Evolutionary conservation across 2,797 vertebrate genomes (phyloP), one percentile per base, ranked within the genome.

Genomic region (Stomatorhinus walkeri): DNA sequence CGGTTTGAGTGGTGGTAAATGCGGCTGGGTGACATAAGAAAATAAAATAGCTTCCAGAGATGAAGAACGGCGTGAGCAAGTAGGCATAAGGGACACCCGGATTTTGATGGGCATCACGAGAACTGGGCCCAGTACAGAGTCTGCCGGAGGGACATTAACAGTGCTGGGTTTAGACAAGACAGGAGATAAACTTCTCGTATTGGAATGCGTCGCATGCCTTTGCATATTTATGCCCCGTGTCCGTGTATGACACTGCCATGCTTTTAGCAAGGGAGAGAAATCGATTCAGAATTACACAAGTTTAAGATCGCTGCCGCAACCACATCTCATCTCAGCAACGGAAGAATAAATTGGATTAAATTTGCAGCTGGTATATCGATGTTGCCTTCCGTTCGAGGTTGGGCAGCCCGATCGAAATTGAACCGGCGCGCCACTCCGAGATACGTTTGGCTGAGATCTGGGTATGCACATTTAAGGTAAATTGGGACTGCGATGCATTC

Each of bases 281-380:
- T 85, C 12, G 24, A 51, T 51, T 85, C n/a, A 54, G 24, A 52
- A 85, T 85, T 85, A 85, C 28, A 19, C 83, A 84, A 51, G 52
- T 85, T 28, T 85, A 85, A 85, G 49, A 85, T 32, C 8, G 9
- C 46, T 1, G 9, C 0, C 1, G 22, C 72, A 79, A 7, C 40
- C 16, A 16, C 10, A 85, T 28, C 83, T 85, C 83, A 54, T 85
- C 83, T 85, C 12, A 22, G 83, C 12, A 24, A 52, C 28, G 12
- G 32, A 85, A 85, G 49, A 85, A 52, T 51, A 85, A 85, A 85
- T 14, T 51, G 83, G 46, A 85, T 85, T 54, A 16, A 28, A 85
- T 51, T 85, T 85, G 83, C 83, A 85, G 49, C 22, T 22, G 19
- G 83, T 19, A 52, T 51, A 54, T 52, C 83, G 22, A 85, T 36